A percentile compares a stretch with the other conserved stretches of the same genome.
Conservation (phyloP, 1,140 invertebrate genomes). For the Sweltsa coloradensis region DNA sequence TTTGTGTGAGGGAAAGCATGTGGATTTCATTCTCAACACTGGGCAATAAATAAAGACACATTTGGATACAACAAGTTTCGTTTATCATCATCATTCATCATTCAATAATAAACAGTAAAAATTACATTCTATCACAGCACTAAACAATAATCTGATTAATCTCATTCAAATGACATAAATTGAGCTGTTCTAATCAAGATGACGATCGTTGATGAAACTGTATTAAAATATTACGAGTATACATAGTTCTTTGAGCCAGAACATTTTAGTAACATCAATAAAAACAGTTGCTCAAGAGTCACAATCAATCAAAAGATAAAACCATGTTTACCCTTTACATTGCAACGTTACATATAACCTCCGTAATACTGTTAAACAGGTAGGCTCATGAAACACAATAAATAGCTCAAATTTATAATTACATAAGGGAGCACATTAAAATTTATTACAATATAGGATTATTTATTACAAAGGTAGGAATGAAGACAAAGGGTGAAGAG, state of each 20-base stretch:
- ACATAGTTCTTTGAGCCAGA: slow-evolving; percentile 11
- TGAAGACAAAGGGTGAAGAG: too few species aligned
- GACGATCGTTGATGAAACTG: slow-evolving; percentile 1
- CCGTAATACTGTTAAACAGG: not conserved
- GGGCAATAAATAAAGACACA: too few species aligned
- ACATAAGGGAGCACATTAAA: not conserved
- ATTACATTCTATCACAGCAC: slow-evolving; percentile 16
- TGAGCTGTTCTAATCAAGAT: slow-evolving; percentile 12
- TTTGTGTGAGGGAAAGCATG: too few species aligned
- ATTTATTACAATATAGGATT: slow-evolving; percentile 2
- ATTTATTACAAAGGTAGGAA: too few species aligned
- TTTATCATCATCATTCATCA: slow-evolving; percentile 10
- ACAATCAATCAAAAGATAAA: not conserved
- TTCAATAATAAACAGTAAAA: slow-evolving; percentile 15
- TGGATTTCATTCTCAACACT: too few species aligned
- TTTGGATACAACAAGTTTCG: too few species aligned
- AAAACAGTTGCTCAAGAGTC: not conserved
- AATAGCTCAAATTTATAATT: not conserved
- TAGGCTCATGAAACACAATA: not conserved
- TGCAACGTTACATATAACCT: not conserved
- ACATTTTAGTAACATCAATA: slow-evolving; percentile 8
- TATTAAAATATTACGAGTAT: slow-evolving; percentile 15
- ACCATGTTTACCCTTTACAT: not conserved
- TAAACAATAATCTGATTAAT: slow-evolving; percentile 11
- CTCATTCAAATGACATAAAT: slow-evolving; percentile 11